Evolutionary conservation across 2,113 vertebrate species (phyloP).

Genomic region (Neogale vison): DNA sequence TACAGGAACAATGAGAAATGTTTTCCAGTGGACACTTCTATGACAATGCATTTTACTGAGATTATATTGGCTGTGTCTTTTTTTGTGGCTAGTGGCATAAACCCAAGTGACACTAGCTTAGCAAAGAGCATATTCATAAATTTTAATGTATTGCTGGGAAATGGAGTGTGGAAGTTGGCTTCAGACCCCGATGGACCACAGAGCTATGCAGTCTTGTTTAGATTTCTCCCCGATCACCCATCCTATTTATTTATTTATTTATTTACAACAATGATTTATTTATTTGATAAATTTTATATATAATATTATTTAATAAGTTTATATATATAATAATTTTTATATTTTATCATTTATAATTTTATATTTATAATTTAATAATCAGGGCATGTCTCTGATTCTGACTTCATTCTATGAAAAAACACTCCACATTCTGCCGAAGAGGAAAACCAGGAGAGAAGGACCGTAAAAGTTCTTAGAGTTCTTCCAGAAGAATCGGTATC

Average conservation of each 20-base stretch:
- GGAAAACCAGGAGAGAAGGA: neutral
- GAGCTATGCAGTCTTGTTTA: neutral
- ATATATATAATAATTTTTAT: no score
- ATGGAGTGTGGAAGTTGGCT: neutral
- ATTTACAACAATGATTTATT: no score
- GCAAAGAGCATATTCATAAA: neutral
- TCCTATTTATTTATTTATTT: neutral
- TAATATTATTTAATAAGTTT: no score
- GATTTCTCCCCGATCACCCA: rapidly evolving
- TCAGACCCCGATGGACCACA: neutral
- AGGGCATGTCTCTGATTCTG: neutral
- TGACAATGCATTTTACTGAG: neutral
- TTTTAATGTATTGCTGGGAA: neutral
- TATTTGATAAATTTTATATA: no score
- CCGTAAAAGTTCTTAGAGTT: neutral
- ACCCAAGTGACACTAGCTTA: neutral
- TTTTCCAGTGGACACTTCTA: neutral
- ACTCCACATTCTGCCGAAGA: neutral
- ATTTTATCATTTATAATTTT: no score
- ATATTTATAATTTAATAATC: no score
- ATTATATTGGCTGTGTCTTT: neutral
- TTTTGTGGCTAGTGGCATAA: neutral
- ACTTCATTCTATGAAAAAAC: neutral
- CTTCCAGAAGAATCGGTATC: neutral
- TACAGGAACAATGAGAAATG: neutral